A percentile compares a stretch with the other conserved stretches of the same genome.
phyloP scores from a whole-genome alignment of 2,888 invertebrate genomes.

The Dione juno region DNA sequence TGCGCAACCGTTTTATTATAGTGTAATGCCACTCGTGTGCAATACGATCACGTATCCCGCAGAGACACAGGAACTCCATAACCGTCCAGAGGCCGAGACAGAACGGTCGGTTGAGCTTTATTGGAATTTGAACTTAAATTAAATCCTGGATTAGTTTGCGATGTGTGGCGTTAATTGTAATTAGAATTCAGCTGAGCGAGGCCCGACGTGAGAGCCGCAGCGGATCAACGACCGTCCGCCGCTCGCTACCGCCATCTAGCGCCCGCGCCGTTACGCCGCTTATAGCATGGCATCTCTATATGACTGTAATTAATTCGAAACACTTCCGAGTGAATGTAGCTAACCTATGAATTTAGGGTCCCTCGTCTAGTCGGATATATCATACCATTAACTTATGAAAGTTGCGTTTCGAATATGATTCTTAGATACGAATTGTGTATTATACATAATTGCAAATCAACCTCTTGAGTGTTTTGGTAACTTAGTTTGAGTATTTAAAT shows the following conservation, averaged over 20 bases:
- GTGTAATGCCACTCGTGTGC: conserved; percentile 25
- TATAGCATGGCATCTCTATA: conserved; percentile 43
- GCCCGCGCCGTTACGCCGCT: conserved; percentile 42
- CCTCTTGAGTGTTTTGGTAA: background rate
- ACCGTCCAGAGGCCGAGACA: conserved; percentile 16
- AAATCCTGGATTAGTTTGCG: conserved; percentile 24
- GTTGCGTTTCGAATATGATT: background rate
- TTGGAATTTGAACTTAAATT: conserved; percentile 12
- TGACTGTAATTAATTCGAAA: conserved; percentile 39
- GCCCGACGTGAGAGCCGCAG: conserved; percentile 32
- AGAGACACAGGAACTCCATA: conserved; percentile 34
- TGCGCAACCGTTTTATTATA: conserved; percentile 12
- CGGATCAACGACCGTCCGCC: conserved; percentile 64
- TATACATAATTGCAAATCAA: background rate
- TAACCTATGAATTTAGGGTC: conserved; percentile 30
- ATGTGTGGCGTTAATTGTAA: conserved; percentile 40
- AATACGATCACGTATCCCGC: conserved; percentile 28
- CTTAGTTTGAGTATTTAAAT: conserved; percentile 18
- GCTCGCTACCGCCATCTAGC: conserved; percentile 55
- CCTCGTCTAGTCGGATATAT: background rate
- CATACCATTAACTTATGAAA: background rate
- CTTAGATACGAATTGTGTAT: background rate
- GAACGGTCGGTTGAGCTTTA: conserved; percentile 5
- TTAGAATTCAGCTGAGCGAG: conserved; percentile 44
- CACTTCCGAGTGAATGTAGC: conserved; percentile 40